phyloP scores from a whole-genome alignment of 2,888 invertebrate genomes.

The Pinctada fucata region DNA sequence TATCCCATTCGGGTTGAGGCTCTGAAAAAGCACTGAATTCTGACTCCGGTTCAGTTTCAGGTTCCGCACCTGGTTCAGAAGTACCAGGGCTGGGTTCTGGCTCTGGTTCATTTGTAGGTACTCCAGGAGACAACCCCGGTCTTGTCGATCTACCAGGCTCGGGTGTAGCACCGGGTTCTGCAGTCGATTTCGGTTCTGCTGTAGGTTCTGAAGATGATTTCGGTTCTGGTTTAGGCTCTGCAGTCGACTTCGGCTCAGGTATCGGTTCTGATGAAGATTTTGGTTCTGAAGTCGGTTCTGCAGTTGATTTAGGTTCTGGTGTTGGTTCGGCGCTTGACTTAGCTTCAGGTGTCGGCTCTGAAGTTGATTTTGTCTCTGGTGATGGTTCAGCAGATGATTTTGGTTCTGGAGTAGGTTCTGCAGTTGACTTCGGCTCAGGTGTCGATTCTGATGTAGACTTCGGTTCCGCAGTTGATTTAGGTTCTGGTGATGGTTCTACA shows the following conservation, averaged over 20 bases:
- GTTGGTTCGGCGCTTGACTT: conserved; percentile 10
- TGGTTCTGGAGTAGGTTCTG: conserved; percentile 35
- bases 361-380: conserved; percentile 21
- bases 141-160: conserved; percentile 22
- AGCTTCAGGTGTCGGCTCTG: conserved; percentile 28
- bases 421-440: conserved; percentile 32
- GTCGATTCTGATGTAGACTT: conserved; percentile 22
- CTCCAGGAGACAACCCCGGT: conserved; percentile 5
- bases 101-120: conserved; percentile 28
- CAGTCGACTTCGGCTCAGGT: conserved; percentile 18
- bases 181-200: conserved; percentile 31
- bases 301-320: conserved; percentile 18
- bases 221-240: conserved; percentile 27
- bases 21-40: conserved; percentile 60
- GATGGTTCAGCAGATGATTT: conserved; percentile 17
- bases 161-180: conserved; percentile 28
- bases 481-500: conserved; percentile 27
- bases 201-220: conserved; percentile 15
- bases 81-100: conserved; percentile 19
- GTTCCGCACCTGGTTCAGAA: conserved; percentile 34
- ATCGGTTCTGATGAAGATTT: conserved; percentile 5
- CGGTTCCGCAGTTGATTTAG: conserved; percentile 28
- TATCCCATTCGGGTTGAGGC: conserved; percentile 71
- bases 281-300: conserved; percentile 26
- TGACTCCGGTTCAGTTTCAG: conserved; percentile 43